phyloP scores from a whole-genome alignment of 2,797 vertebrate genomes.

The Picus viridis region DNA sequence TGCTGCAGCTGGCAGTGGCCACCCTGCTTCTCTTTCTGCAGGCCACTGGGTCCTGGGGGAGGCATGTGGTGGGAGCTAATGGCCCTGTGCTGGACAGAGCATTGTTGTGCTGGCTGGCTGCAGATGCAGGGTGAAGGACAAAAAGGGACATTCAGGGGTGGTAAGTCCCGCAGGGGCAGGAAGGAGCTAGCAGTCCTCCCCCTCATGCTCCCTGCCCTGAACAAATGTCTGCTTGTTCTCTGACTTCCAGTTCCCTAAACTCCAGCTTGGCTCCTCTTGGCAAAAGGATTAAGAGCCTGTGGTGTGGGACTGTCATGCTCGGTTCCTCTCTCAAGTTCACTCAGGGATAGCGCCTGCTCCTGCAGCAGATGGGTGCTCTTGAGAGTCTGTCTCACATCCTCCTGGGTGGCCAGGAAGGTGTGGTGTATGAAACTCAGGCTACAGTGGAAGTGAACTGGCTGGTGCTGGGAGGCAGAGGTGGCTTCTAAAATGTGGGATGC shows the following conservation, averaged over 20 bases:
- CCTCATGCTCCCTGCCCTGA: background rate
- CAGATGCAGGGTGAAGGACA: slow-evolving; percentile 40
- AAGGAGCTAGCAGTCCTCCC: slow-evolving; percentile 50
- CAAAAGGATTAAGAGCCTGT: background rate
- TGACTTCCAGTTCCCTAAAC: slow-evolving; percentile 52
- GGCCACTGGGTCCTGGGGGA: background rate
- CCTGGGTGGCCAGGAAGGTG: background rate
- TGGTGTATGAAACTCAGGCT: fast-evolving
- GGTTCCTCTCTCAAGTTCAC: slow-evolving; percentile 10
- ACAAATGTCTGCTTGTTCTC: slow-evolving; percentile 57
- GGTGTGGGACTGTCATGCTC: background rate
- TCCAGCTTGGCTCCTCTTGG: background rate
- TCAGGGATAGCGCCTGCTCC: background rate
- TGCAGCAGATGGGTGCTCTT: background rate
- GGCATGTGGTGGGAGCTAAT: fast-evolving
- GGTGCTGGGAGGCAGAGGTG: background rate
- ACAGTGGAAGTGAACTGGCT: background rate
- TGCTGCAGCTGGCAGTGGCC: background rate
- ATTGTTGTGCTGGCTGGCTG: background rate
- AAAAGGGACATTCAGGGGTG: slow-evolving; percentile 49
- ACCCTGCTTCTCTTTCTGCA: background rate
- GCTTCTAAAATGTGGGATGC: background rate
- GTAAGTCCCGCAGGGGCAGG: slow-evolving; percentile 8
- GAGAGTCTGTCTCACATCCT: background rate
- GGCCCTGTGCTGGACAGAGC: background rate